Base-by-base conservation (phyloP, 2,888 invertebrate genomes). In the Coenonympha arcania region DNA sequence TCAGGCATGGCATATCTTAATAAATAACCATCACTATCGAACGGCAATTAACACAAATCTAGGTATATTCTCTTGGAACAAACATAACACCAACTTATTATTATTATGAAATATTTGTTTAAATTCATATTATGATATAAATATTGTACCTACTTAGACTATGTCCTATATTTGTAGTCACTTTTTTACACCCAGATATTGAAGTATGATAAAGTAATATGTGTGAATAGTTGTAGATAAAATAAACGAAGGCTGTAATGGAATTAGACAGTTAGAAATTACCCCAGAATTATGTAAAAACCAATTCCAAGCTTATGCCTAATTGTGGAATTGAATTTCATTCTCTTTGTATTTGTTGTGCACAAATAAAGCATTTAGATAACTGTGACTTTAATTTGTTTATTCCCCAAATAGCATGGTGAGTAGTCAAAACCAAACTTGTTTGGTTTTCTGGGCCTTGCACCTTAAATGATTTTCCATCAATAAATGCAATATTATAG, bases 301-400 rank as follows among this genome's bases (percentile, higher is more conserved):
- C 54, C 54, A 50, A 51, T 58, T 55, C 54, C 52, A 56, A 47
- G 51, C 50, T 51, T 53, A 44, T 50, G 52, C 62, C 60, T 63
- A 64, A 59, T 66, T 66, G 65, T 71, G 79, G 77, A 79, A 76
- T 79, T 79, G 77, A 69, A 51, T 41, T 43, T 41, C 50, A 44
- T 49, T 50, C 41, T 50, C 40, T 54, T 57, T 54, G 55, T 58
- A 54, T 56, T 55, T 63, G 51, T 50, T 59, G 51, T 71, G 72
- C 79, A 78, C 80, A 68, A 81, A 74, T 76, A 76, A 76, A 76
- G 73, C 61, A 65, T 65, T 64, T 61, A 63, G 67, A 52, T 62
- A 60, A 58, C 54, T 41, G 8, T 30, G 9, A 6, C 18, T 45
- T 26, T 46, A 16, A 33, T 33, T 33, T 33, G 9, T 8, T 33